A percentile compares a stretch with the other conserved stretches of the same genome.
These are phyloP conservation scores for Cairina moschata DNA, from an alignment of 2,113 vertebrate genomes.

Conservation along the genomic window DNA sequence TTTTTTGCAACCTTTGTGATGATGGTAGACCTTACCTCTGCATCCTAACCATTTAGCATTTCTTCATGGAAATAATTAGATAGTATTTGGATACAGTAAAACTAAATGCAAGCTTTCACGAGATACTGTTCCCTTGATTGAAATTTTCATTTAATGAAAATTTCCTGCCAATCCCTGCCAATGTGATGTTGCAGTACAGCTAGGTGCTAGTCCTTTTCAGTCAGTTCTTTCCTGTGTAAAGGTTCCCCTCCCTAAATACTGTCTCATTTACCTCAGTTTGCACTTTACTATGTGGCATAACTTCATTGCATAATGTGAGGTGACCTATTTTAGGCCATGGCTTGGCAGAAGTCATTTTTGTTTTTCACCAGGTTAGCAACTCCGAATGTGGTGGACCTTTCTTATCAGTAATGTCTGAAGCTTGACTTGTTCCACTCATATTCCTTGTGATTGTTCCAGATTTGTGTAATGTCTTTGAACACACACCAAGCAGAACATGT, in stretches of 20 bases:
- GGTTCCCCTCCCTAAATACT: neutral
- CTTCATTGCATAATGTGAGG: neutral
- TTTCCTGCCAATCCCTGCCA: neutral
- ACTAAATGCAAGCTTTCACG: neutral
- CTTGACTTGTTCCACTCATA: neutral
- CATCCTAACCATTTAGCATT: neutral
- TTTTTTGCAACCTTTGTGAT: neutral
- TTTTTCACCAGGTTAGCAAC: neutral
- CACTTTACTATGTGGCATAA: neutral
- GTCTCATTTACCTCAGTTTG: neutral
- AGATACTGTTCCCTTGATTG: neutral
- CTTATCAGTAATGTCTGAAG: neutral
- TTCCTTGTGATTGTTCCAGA: neutral
- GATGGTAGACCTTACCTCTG: neutral
- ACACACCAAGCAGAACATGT: neutral
- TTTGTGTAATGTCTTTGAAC: neutral
- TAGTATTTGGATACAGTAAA: neutral
- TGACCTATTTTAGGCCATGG: neutral
- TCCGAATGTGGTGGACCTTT: neutral
- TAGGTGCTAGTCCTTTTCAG: neutral
- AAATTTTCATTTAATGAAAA: neutral
- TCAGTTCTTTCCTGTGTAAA: neutral
- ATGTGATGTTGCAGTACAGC: neutral
- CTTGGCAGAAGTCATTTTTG: neutral
- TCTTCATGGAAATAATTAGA: neutral